These are phyloP conservation scores for Amphimedon queenslandica DNA, from an alignment of 37 sponge, comb jelly and placozoan genomes.

Conservation along the genomic window DNA sequence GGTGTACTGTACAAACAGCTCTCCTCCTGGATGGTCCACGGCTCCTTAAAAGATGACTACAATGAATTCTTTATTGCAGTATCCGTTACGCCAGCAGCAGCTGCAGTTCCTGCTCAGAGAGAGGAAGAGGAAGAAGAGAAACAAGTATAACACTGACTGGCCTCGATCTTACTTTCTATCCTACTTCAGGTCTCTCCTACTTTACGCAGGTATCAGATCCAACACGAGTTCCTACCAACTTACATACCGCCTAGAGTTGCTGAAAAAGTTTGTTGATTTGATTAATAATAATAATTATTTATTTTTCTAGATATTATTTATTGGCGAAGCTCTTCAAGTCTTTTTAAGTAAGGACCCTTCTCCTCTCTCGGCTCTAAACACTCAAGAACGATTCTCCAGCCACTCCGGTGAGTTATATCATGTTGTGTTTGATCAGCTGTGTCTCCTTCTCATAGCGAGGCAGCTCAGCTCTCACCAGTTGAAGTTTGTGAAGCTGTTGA, in stretches of 20 bases:
- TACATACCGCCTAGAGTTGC: conserved; percentile 63
- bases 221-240: conserved; percentile 34
- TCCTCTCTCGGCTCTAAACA: no score
- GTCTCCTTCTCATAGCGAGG: background rate
- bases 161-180: no score
- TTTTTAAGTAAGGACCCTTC: conserved; percentile 34
- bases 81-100: background rate
- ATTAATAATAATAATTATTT: background rate
- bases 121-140: conserved; percentile 11
- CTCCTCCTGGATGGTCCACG: conserved; percentile 92
- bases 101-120: background rate
- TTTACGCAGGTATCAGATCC: conserved; percentile 6
- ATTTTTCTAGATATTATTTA: conserved; percentile 56
- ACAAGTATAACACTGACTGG: no score
- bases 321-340: conserved; percentile 77
- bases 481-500: conserved; percentile 35
- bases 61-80: conserved; percentile 78
- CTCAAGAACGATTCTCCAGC: no score
- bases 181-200: no score
- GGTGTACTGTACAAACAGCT: conserved; percentile 89
- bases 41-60: conserved; percentile 52
- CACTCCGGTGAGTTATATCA: no score
- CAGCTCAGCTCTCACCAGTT: conserved; percentile 40
- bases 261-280: conserved; percentile 52
- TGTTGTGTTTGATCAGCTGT: no score